Percentiles rank a stretch among this genome's conserved stretches.
Conservation (phyloP, 2,888 invertebrate species). For the Tetanocera ferruginea region DNA sequence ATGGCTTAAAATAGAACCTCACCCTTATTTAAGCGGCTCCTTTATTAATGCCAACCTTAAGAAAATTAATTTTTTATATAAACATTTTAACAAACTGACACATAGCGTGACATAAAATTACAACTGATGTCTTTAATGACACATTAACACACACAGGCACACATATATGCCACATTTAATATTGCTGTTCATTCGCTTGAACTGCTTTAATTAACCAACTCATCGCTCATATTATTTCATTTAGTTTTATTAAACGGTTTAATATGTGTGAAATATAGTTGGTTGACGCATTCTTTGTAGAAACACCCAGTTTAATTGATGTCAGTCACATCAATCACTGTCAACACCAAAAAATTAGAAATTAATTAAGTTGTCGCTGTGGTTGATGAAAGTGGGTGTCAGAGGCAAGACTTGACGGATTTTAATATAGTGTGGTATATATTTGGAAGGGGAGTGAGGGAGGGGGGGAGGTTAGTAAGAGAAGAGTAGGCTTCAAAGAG, state of each 20-base stretch:
- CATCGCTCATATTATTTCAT: constrained; percentile 34
- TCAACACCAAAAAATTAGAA: constrained; percentile 53
- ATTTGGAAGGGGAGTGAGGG: too few relatives aligned
- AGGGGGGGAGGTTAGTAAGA: too few relatives aligned
- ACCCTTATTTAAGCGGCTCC: too few relatives aligned
- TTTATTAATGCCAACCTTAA: too few relatives aligned
- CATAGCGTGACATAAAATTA: not conserved
- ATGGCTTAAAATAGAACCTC: too few relatives aligned
- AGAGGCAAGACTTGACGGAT: too few relatives aligned
- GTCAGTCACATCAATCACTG: constrained; percentile 53
- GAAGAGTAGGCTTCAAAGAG: too few relatives aligned
- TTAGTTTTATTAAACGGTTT: not conserved
- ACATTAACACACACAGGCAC: not conserved
- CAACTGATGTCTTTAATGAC: not conserved
- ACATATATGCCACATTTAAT: not conserved
- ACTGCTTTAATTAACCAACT: constrained; percentile 41
- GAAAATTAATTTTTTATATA: too few relatives aligned
- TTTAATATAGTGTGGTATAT: too few relatives aligned
- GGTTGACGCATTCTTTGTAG: not conserved
- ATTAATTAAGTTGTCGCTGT: constrained; percentile 48
- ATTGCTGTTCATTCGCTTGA: constrained; percentile 16
- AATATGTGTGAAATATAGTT: constrained; percentile 22
- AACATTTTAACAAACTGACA: not conserved
- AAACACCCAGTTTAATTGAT: constrained; percentile 47
- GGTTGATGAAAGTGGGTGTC: too few relatives aligned